Percentiles rank a stretch among this genome's conserved stretches.
Evolutionary conservation across 2,113 vertebrate species (phyloP).

Genomic region (Ia io): DNA sequence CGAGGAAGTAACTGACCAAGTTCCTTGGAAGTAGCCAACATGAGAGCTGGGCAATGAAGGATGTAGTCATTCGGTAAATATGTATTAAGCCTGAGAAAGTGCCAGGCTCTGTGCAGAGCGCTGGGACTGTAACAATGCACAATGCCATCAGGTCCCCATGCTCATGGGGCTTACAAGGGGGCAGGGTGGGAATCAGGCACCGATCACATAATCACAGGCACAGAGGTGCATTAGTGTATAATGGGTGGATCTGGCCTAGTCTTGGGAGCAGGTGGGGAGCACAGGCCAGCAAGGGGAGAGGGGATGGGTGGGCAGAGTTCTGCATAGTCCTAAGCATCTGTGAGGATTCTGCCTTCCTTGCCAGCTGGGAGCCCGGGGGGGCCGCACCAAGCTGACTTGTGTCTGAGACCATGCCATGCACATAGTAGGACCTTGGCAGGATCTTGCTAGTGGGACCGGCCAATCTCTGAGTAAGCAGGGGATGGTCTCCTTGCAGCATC

Average conservation of each 20-base stretch:
- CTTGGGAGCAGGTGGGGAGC: background rate
- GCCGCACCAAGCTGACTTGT: background rate
- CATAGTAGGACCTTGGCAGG: background rate
- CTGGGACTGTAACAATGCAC: background rate
- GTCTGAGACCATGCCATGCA: background rate
- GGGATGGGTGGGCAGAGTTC: background rate
- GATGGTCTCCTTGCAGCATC: background rate
- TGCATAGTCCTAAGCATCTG: background rate
- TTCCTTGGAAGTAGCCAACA: background rate
- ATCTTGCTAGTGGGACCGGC: background rate
- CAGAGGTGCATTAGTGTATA: rapidly evolving
- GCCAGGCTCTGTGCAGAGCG: background rate
- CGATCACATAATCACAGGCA: rapidly evolving
- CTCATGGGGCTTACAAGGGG: background rate
- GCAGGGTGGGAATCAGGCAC: background rate
- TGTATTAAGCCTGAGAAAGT: background rate
- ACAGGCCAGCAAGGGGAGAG: background rate
- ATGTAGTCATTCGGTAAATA: background rate
- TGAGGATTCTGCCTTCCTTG: background rate
- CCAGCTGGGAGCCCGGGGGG: background rate
- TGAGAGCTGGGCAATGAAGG: background rate
- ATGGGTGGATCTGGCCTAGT: background rate
- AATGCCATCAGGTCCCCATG: background rate
- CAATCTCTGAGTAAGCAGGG: background rate
- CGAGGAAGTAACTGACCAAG: background rate